These are phyloP conservation scores for Oncopodura yosiiana DNA, from an alignment of 1,140 invertebrate genomes.

Conservation along the genomic window DNA sequence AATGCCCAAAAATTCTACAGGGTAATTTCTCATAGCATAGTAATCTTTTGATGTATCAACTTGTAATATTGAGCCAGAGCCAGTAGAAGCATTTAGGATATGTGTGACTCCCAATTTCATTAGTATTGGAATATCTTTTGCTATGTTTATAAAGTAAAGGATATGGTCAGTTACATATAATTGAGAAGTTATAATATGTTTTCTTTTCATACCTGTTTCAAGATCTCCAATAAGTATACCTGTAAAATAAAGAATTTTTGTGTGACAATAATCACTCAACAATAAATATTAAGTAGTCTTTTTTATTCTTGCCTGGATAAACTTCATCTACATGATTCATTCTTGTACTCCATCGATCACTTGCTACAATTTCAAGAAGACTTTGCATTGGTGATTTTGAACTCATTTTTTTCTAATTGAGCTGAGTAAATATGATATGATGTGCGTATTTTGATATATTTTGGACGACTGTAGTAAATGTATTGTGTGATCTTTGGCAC, in stretches of 20 bases:
- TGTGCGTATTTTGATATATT: no score
- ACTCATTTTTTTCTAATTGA: no score
- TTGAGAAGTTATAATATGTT: not conserved
- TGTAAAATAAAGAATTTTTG: not conserved
- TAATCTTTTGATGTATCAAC: conserved; percentile 35
- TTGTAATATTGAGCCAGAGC: conserved; percentile 36
- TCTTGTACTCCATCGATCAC: conserved; percentile 5
- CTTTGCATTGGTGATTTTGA: no score
- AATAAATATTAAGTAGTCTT: no score
- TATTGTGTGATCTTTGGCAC: no score
- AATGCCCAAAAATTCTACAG: conserved; percentile 41
- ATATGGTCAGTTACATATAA: not conserved
- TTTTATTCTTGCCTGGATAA: no score
- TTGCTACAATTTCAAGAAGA: no score
- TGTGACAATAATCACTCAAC: no score
- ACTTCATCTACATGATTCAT: conserved; percentile 9
- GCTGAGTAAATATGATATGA: no score
- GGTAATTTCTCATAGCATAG: conserved; percentile 44
- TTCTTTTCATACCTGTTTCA: not conserved
- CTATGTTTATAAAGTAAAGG: conserved; percentile 36
- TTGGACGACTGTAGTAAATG: no score
- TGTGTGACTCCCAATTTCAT: conserved; percentile 40
- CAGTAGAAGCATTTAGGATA: conserved; percentile 42
- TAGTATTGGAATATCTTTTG: conserved; percentile 38
- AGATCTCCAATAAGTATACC: not conserved